Evolutionary conservation across 2,797 vertebrate species (phyloP), one percentile per base, ranked within the genome.

Genomic region (Centropyge bicolor): DNA sequence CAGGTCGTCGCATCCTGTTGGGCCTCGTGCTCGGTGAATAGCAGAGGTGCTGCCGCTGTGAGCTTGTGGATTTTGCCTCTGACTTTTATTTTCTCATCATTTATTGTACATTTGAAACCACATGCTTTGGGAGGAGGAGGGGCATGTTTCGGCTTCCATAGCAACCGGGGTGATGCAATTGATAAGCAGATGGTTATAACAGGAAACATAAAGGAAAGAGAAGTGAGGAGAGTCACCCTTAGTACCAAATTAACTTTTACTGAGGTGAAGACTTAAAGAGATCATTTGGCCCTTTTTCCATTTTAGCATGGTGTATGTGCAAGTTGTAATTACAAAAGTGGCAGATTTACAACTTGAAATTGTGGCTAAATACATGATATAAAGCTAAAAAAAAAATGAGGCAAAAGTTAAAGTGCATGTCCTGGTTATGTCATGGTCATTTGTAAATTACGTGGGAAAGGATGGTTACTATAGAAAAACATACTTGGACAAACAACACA

Each of bases 161-260:
- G 87, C 69, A 90, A 89, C 88, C 85, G 24, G 41, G 5, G 46
- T 17, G 73, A 79, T 68, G 74, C 40, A 73, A 51, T 48, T 77
- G 73, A 85, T 76, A 74, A 74, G 45, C 61, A 70, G 60, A 72
- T 40, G 43, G 56, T 66, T 65, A 35, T 55, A 59, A 72, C 57
- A 74, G 31, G 48, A 83, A 83, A 62, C 22, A 35, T 1, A 20
- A 35, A 49, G 36, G 68, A 52, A 7, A 52, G 43, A 61, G 56
- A 45, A n/a, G 11, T 12, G 35, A n/a, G 5, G 17, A 35, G 9
- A 59, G 31, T 16, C 17, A 31, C 41, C 13, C 5, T 22, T 5
- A 10, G 8, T 43, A 11, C 22, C n/a, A 66, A 7, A 35, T 38
- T 16, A 61, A 31, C 31, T 56, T 20, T 1, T 13, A 10, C 16